These are phyloP conservation scores for Sinhomidia bicolor DNA, from an alignment of 2,888 invertebrate species.

Conservation along the genomic window DNA sequence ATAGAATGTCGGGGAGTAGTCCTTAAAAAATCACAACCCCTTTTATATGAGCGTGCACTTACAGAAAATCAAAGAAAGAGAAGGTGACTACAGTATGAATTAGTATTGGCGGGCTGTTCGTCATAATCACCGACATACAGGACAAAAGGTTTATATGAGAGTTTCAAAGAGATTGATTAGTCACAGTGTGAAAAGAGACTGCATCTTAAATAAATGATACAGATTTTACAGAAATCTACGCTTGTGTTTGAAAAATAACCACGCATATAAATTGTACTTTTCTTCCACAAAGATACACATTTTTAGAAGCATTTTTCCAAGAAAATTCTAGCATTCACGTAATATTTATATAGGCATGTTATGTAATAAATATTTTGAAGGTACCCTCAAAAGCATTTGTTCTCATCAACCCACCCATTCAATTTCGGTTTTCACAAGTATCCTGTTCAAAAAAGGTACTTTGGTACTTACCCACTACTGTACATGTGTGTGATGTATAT, in stretches of 20 bases:
- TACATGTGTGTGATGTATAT: background rate
- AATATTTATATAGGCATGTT: background rate
- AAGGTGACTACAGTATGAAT: background rate
- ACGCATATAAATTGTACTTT: background rate
- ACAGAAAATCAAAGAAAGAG: background rate
- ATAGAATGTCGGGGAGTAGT: slow-evolving; percentile 10
- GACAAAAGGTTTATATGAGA: no score
- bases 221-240: background rate
- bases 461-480: background rate
- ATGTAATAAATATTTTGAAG: slow-evolving; percentile 11
- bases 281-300: background rate
- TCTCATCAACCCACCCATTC: slow-evolving; percentile 63
- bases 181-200: background rate
- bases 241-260: background rate
- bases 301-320: slow-evolving; percentile 9
- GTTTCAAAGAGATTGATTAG: slow-evolving; percentile 33
- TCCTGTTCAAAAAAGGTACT: slow-evolving; percentile 55
- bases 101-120: slow-evolving; percentile 33
- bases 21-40: slow-evolving; percentile 26
- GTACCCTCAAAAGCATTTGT: slow-evolving; percentile 37
- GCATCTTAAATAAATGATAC: slow-evolving; percentile 1
- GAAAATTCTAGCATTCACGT: background rate
- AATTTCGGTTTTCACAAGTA: slow-evolving; percentile 54
- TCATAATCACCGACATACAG: background rate
- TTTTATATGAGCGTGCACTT: background rate